phyloP scores from a whole-genome alignment of 2,888 invertebrate genomes.

The Prostheceraeus crozeri region DNA sequence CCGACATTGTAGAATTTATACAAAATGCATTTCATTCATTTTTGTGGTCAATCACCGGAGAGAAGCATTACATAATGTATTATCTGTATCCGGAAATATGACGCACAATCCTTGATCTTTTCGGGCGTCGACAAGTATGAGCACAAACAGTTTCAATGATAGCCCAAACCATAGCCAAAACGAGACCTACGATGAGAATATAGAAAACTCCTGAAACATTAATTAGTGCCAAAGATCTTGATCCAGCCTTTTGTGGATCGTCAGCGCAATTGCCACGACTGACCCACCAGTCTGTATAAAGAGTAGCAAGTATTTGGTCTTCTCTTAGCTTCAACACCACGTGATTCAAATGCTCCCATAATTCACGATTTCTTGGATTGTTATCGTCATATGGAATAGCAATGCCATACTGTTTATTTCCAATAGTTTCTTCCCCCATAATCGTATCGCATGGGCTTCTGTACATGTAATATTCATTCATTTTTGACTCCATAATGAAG shows the following conservation, averaged over 20 bases:
- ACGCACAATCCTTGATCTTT: no score
- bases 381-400: not conserved
- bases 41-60: no score
- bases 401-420: constrained; percentile 1
- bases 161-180: constrained; percentile 1
- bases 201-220: constrained; percentile 9
- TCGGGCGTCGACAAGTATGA: no score
- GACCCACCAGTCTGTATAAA: constrained; percentile 14
- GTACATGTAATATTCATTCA: constrained; percentile 38
- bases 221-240: not conserved
- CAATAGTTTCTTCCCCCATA: constrained; percentile 29
- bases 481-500: constrained; percentile 41
- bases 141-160: no score
- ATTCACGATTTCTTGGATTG: not conserved
- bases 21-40: no score
- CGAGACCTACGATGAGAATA: constrained; percentile 4
- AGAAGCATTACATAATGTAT: no score
- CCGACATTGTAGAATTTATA: no score
- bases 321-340: not conserved
- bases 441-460: constrained; percentile 38
- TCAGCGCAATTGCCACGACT: not conserved
- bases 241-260: not conserved
- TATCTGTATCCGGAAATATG: no score
- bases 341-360: not conserved
- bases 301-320: not conserved